Evolutionary conservation across 2,888 invertebrate genomes (phyloP), one percentile per base, ranked within the genome.

Genomic region (Sepioteuthis lessoniana): DNA sequence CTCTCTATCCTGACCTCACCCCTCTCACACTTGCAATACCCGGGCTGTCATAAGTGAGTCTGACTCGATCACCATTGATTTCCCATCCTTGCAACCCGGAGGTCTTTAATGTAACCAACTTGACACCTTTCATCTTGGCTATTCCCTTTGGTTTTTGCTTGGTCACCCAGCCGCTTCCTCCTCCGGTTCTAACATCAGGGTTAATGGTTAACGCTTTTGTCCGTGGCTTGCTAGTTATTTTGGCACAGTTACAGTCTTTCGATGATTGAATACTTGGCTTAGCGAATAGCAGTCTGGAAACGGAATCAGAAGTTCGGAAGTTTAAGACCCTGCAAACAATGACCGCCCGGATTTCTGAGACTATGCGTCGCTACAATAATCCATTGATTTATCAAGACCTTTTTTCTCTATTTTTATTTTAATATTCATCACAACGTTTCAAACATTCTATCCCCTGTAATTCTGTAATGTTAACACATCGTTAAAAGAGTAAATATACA

Each of bases 91-190:
- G 31, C 76, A 76, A 31, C 8, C 31, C 76, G 76, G n/a, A n/a
- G 31, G n/a, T 76, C 76, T 76, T 76, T 76, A 76, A 76, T 76
- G 76, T n/a, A 31, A 76, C 76, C 76, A 31, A 76, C 31, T n/a
- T 76, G 31, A 76, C 76, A 76, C 76, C 76, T 76, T 76, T 76
- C 76, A 76, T 76, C 76, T 76, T n/a, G 31, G 76, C n/a, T 76
- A 76, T 76, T n/a, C n/a, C n/a, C 76, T 76, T 76, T 76, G 76
- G 31, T n/a, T 76, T 76, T 76, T 76, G 76, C 76, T 76, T 76
- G 76, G 31, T 76, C 76, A 76, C 76, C 76, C 76, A 76, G 76
- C 76, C 76, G n/a, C 76, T 76, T 31, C 76, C 76, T 31, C 76
- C 76, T 76, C 76, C 76, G 8, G 13, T 76, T 31, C 7, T 31